Evolutionary conservation across 2,888 invertebrate genomes (phyloP).

Genomic region (Ramazzottius varieornatus): DNA sequence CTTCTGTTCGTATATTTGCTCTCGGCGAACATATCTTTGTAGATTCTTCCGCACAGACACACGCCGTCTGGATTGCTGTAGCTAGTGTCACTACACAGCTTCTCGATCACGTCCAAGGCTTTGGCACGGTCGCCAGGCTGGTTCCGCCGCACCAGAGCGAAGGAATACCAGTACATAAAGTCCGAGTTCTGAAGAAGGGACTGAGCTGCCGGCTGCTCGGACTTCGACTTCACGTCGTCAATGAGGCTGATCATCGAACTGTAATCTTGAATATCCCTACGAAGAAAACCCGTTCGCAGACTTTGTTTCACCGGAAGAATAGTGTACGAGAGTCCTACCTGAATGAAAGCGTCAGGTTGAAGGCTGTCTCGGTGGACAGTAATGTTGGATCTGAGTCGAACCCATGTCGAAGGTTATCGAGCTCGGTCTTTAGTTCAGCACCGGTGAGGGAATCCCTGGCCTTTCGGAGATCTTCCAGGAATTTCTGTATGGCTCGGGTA

Average conservation of each 20-base stretch:
- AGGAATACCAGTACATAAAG: not conserved
- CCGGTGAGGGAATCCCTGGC: slow-evolving; percentile 62
- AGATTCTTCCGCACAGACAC: slow-evolving; percentile 86
- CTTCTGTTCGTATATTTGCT: slow-evolving; percentile 64
- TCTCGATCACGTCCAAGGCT: slow-evolving; percentile 65
- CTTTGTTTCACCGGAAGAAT: not conserved
- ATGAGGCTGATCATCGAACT: slow-evolving; percentile 90
- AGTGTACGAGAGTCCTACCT: no score
- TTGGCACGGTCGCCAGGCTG: slow-evolving; percentile 76
- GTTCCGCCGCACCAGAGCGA: slow-evolving; percentile 38
- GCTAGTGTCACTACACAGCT: slow-evolving; percentile 20
- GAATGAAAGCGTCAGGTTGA: slow-evolving; percentile 66
- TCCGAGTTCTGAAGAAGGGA: not conserved
- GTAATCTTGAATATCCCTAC: slow-evolving; percentile 19
- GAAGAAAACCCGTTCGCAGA: not conserved
- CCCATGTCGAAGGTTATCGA: slow-evolving; percentile 66
- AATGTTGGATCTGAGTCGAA: slow-evolving; percentile 77
- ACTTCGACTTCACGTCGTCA: slow-evolving; percentile 65
- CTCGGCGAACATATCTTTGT: slow-evolving; percentile 68
- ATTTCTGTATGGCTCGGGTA: slow-evolving; percentile 87
- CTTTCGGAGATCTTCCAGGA: slow-evolving; percentile 68
- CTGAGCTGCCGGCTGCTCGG: slow-evolving; percentile 18
- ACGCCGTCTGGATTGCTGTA: slow-evolving; percentile 82
- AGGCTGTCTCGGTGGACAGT: slow-evolving; percentile 74
- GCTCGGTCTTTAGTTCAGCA: slow-evolving; percentile 36